Conservation (phyloP, 2,888 invertebrate genomes). For the Torymus tubicola region DNA sequence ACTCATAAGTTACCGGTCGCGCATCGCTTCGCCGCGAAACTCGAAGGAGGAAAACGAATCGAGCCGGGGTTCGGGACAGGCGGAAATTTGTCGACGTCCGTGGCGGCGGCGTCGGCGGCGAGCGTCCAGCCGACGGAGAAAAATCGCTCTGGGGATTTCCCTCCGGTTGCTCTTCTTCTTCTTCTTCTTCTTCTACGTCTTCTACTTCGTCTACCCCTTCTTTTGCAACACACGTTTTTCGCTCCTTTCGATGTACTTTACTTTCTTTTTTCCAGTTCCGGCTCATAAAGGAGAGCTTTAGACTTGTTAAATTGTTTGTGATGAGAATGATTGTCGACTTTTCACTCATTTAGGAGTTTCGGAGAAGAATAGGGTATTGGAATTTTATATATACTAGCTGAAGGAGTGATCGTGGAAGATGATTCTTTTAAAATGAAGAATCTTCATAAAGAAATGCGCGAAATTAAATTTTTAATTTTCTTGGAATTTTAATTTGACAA, state of each 20-base stretch:
- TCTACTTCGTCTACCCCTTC: neutral
- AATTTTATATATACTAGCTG: no score
- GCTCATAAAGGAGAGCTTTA: neutral
- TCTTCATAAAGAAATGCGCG: no score
- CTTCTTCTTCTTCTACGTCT: conserved; percentile 18
- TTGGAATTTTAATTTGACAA: no score
- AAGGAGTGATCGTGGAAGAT: no score
- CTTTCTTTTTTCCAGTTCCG: conserved; percentile 1
- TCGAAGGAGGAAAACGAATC: conserved; percentile 3
- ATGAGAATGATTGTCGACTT: neutral
- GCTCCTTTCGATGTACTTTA: no score
- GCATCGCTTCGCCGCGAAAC: conserved; percentile 18
- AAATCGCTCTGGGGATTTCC: conserved; percentile 25
- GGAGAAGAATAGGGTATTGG: no score
- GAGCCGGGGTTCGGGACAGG: neutral
- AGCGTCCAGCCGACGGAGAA: conserved; percentile 36
- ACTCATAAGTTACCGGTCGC: conserved; percentile 48
- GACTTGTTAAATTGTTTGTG: neutral
- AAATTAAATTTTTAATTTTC: no score
- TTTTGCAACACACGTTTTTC: no score
- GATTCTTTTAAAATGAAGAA: no score
- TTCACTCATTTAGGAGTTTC: no score
- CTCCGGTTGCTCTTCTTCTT: neutral
- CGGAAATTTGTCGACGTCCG: conserved; percentile 47
- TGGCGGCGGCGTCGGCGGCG: neutral